Evolutionary conservation across 2,797 vertebrate species (phyloP).

Genomic region (Iguana delicatissima): DNA sequence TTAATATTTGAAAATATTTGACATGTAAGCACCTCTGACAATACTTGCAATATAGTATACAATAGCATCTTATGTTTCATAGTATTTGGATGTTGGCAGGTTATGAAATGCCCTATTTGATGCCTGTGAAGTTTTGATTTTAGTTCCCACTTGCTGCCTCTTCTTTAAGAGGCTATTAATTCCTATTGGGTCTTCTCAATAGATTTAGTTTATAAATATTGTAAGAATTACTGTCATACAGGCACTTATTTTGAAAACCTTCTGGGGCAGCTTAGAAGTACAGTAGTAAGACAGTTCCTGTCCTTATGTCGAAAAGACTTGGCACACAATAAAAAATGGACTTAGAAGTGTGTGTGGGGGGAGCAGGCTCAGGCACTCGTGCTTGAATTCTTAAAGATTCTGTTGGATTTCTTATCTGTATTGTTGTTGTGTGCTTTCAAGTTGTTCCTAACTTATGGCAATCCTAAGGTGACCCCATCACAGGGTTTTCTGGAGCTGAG

Average conservation of each 20-base stretch:
- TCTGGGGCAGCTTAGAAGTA: not conserved
- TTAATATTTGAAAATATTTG: not conserved
- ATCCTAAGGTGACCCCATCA: no score
- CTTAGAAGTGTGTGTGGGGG: no score
- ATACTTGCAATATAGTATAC: not conserved
- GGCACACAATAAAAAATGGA: not conserved
- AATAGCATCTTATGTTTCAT: not conserved
- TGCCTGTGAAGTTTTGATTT: no score
- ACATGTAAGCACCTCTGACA: not conserved
- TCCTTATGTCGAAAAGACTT: not conserved
- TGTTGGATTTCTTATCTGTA: not conserved
- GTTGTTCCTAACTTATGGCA: no score
- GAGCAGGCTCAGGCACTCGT: not conserved
- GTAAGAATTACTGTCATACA: not conserved
- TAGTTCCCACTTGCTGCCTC: not conserved
- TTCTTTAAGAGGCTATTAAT: not conserved
- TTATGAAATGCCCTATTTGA: not conserved
- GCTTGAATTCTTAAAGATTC: not conserved
- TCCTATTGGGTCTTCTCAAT: not conserved
- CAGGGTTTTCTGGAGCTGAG: no score
- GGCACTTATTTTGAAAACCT: not conserved
- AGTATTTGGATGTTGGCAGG: not conserved
- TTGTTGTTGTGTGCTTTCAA: no score
- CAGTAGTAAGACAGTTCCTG: not conserved
- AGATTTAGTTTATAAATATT: not conserved